phyloP scores from a whole-genome alignment of 2,797 vertebrate genomes.

The Microctenopoma steveboyesi region DNA sequence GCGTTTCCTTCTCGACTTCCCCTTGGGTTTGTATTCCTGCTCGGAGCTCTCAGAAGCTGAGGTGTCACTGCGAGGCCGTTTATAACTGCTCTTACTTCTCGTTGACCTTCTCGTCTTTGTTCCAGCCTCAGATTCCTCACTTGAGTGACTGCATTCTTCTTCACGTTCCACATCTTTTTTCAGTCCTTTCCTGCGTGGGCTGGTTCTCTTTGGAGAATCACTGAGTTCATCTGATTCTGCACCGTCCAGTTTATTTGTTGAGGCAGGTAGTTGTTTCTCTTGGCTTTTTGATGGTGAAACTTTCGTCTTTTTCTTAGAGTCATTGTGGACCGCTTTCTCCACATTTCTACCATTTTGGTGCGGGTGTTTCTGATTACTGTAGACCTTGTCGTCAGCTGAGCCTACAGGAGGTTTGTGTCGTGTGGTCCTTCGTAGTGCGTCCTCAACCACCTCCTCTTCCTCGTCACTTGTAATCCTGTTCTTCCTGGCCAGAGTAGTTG shows the following conservation, averaged over 20 bases:
- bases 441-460: conserved; percentile 58
- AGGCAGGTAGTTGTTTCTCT: conserved; percentile 74
- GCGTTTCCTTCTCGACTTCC: conserved; percentile 66
- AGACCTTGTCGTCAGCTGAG: conserved; percentile 72
- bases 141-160: conserved; percentile 56
- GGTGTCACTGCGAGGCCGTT: conserved; percentile 39
- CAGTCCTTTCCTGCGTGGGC: conserved; percentile 52
- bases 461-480: conserved; percentile 71
- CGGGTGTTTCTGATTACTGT: conserved; percentile 58
- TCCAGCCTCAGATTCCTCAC: conserved; percentile 59
- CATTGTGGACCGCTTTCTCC: conserved; percentile 57
- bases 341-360: conserved; percentile 82
- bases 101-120: conserved; percentile 40
- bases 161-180: conserved; percentile 49
- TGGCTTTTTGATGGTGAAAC: conserved; percentile 71
- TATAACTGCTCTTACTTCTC: conserved; percentile 62
- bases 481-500: conserved; percentile 57
- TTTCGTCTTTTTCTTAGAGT: conserved; percentile 69
- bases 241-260: conserved; percentile 62
- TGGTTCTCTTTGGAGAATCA: conserved; percentile 65
- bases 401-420: conserved; percentile 60
- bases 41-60: conserved; percentile 72
- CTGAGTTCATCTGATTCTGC: conserved; percentile 69
- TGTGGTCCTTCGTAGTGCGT: conserved; percentile 39
- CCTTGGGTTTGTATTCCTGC: conserved; percentile 68